These are phyloP conservation scores for Dermolepida albohirtum DNA, from an alignment of 2,888 invertebrate genomes.

Conservation along the genomic window DNA sequence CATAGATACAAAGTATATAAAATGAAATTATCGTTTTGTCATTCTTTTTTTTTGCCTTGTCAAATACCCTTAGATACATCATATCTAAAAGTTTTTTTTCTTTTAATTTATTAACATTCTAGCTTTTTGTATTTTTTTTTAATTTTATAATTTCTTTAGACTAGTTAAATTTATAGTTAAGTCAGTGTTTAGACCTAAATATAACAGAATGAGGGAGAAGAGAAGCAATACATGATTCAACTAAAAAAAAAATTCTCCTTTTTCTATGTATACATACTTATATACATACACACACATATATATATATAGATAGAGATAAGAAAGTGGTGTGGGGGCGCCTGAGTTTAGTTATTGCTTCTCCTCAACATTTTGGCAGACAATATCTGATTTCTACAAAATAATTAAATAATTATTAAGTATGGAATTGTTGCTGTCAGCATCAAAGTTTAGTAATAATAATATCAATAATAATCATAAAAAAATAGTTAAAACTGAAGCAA, in stretches of 20 bases:
- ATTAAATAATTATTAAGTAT: constrained; percentile 25
- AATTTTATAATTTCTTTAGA: constrained; percentile 51
- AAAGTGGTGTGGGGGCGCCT: constrained; percentile 26
- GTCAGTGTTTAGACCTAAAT: constrained; percentile 63
- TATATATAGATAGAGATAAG: constrained; percentile 40
- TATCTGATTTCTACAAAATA: constrained; percentile 61
- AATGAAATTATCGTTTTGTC: background rate
- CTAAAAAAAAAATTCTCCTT: constrained; percentile 39
- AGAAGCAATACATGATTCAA: constrained; percentile 59
- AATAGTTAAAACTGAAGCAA: constrained; percentile 12
- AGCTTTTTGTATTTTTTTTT: constrained; percentile 23
- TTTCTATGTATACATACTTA: constrained; percentile 45
- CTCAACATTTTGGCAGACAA: constrained; percentile 64
- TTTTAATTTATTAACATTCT: constrained; percentile 1
- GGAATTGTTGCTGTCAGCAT: too few species aligned
- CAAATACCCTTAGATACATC: background rate
- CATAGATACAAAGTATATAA: constrained; percentile 10
- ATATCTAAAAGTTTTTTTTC: constrained; percentile 8
- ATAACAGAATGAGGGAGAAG: constrained; percentile 62
- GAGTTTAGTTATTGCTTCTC: constrained; percentile 59
- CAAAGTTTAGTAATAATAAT: constrained; percentile 24
- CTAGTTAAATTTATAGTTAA: constrained; percentile 60
- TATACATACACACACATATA: constrained; percentile 56
- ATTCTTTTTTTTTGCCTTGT: background rate
- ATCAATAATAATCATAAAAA: background rate